Evolutionary conservation across 2,797 vertebrate species (phyloP).

Genomic region (Sebastes hubbsi): DNA sequence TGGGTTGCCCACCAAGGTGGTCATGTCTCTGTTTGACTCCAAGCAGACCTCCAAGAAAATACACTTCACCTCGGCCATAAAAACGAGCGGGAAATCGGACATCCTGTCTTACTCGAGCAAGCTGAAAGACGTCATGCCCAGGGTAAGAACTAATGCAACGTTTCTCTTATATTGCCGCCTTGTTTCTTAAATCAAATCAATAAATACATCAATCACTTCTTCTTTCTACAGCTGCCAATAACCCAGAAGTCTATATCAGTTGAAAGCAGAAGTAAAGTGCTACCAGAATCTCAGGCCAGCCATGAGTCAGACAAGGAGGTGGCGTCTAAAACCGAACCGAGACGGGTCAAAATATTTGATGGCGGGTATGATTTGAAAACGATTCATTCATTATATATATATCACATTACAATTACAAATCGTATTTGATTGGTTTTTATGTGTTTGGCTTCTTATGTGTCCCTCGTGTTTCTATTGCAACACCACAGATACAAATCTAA

Average conservation of each 20-base stretch:
- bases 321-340: constrained; percentile 89
- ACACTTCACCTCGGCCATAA: constrained; percentile 92
- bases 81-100: constrained; percentile 87
- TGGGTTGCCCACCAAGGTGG: constrained; percentile 93
- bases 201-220: background rate
- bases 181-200: background rate
- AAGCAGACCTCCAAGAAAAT: constrained; percentile 93
- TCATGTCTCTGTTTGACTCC: constrained; percentile 95
- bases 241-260: constrained; percentile 83
- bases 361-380: constrained; percentile 89
- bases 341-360: constrained; percentile 98
- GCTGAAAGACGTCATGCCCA: constrained; percentile 90
- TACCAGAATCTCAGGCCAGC: constrained; percentile 85
- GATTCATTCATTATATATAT: background rate
- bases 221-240: constrained; percentile 78
- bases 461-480: background rate
- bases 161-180: background rate
- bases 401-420: background rate
- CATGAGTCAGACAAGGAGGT: constrained; percentile 92
- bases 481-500: constrained; percentile 94
- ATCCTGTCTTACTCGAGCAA: constrained; percentile 94
- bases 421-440: background rate
- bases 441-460: background rate
- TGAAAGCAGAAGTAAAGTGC: constrained; percentile 89
- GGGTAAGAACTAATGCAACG: constrained; percentile 78